A percentile compares a stretch with the other conserved stretches of the same genome.
These are phyloP conservation scores for Gopherus flavomarginatus DNA, from an alignment of 2,113 vertebrate genomes.

Conservation along the genomic window DNA sequence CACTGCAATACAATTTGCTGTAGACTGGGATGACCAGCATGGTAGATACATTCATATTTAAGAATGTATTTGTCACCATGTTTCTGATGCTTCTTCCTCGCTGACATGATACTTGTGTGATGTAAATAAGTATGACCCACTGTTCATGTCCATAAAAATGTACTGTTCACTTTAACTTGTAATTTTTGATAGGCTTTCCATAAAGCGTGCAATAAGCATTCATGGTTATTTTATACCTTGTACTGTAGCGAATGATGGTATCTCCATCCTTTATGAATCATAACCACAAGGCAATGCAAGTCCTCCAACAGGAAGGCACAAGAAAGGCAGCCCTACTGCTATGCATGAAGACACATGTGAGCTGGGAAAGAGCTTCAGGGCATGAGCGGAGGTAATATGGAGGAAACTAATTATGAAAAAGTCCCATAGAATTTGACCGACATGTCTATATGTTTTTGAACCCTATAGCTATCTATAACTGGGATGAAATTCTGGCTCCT, in stretches of 20 bases:
- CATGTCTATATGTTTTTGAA: not conserved
- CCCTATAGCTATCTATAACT: not conserved
- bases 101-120: not conserved
- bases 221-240: not conserved
- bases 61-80: not conserved
- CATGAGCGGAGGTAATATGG: not conserved
- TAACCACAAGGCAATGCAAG: not conserved
- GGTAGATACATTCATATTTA: not conserved
- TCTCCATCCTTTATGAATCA: not conserved
- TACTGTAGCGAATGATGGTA: not conserved
- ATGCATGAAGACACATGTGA: not conserved
- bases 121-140: not conserved
- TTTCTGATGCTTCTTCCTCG: not conserved
- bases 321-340: not conserved
- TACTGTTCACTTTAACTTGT: not conserved
- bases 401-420: not conserved
- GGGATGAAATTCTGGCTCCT: not conserved
- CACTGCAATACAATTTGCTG: not conserved
- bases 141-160: not conserved
- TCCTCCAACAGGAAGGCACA: not conserved
- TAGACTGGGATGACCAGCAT: not conserved
- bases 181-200: not conserved
- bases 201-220: not conserved
- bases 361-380: slow-evolving; percentile 30
- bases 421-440: not conserved